phyloP scores from a whole-genome alignment of 2,113 vertebrate species.

The Albula goreensis region DNA sequence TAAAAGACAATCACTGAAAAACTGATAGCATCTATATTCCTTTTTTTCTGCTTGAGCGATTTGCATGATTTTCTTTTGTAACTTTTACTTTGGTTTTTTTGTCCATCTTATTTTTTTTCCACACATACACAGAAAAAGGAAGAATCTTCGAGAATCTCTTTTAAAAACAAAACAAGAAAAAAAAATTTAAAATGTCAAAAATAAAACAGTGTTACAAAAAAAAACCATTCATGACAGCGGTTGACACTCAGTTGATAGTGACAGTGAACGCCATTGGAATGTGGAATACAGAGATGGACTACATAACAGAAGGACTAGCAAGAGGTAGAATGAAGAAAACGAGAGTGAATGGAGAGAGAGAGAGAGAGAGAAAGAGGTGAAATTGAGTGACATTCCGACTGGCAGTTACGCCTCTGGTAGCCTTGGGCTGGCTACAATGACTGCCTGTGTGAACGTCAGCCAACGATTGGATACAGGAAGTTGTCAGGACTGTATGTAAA shows the following conservation, averaged over 20 bases:
- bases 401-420: not conserved
- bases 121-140: conserved; percentile 33
- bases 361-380: not conserved
- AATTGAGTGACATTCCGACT: not conserved
- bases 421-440: not conserved
- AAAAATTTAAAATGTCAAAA: not conserved
- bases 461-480: conserved; percentile 18
- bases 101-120: conserved; percentile 29
- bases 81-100: conserved; percentile 30
- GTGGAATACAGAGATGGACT: not conserved
- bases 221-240: not conserved
- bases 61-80: conserved; percentile 54
- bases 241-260: not conserved
- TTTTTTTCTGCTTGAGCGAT: conserved; percentile 41
- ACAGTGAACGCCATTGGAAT: not conserved
- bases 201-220: conserved; percentile 20
- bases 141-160: conserved; percentile 58
- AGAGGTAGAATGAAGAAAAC: not conserved
- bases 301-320: not conserved
- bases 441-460: not conserved
- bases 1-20: conserved; percentile 36
- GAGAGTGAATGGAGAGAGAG: not conserved
- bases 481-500: conserved; percentile 19
- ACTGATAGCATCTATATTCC: conserved; percentile 38
- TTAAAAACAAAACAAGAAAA: conserved; percentile 48